phyloP scores from a whole-genome alignment of 2,888 invertebrate genomes.

The Melitaea athalia region DNA sequence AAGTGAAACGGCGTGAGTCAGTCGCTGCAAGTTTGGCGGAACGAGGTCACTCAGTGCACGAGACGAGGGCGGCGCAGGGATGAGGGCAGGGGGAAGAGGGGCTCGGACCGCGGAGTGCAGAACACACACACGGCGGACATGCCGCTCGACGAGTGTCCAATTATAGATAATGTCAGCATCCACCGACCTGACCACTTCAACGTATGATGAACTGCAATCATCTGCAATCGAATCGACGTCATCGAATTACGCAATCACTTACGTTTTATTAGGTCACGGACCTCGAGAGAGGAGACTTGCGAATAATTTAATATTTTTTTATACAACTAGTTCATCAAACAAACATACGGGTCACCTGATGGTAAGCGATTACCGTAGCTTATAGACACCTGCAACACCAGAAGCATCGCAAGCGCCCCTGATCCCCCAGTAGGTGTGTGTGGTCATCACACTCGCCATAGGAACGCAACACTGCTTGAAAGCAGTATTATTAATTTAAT shows the following conservation, averaged over 20 bases:
- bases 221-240: slow-evolving; percentile 5
- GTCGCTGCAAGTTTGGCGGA: slow-evolving; percentile 22
- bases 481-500: no score
- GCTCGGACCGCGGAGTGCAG: slow-evolving; percentile 20
- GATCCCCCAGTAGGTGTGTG: no score
- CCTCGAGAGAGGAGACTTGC: slow-evolving; percentile 6
- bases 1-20: slow-evolving; percentile 7
- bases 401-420: no score
- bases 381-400: no score
- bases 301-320: background rate
- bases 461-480: no score
- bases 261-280: slow-evolving; percentile 23
- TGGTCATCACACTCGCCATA: no score
- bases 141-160: slow-evolving; percentile 27
- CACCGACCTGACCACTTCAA: slow-evolving; percentile 21
- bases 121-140: slow-evolving; percentile 21
- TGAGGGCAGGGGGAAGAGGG: background rate
- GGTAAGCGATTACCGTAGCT: no score
- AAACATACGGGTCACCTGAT: no score
- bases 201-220: slow-evolving; percentile 12
- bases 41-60: slow-evolving; percentile 21
- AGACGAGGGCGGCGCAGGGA: background rate
- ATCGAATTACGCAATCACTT: slow-evolving; percentile 15
- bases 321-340: no score
- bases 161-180: slow-evolving; percentile 34